Base-by-base conservation (phyloP, 2,888 invertebrate genomes). In the Drosophila eohydei region DNA sequence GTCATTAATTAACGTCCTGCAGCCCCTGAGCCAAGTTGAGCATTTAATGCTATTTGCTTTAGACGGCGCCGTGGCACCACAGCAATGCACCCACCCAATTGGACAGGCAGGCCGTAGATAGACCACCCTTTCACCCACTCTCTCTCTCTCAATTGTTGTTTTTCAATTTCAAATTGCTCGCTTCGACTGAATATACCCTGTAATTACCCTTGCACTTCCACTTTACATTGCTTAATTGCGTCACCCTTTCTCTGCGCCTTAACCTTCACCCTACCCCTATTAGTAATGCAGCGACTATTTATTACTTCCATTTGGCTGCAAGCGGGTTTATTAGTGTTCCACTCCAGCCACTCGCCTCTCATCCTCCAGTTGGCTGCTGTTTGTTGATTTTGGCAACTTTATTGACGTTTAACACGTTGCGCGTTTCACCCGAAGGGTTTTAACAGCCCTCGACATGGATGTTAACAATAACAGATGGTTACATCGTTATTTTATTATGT, bases 391-490 rank as follows among this genome's bases (percentile, higher is more conserved):
- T 88, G 69, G 76, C 89, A 88, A 82, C 73, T 84, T 84, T 85
- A 89, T 84, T 89, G 88, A 87, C 86, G 69, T 88, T 89, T 87
- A 89, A 88, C 89, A 88, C 89, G 74, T 86, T 77, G 64, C 58
- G 43, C 46, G 9, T n/a, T 34, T 44, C 36, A n/a, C 9, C 50
- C 26, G 46, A 61, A 69, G 70, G 75, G 79, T 52, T 75, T 61
- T 60, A 32, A 40, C 65, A 59, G 56, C 38, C 52, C 64, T 70
- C 12, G 9, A 50, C 61, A 43, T 50, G 52, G 46, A n/a, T 21
- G 58, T 71, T 72, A 78, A 68, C 66, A 78, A 68, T 68, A 89
- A 77, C 88, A 87, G 82, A 87, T 87, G 89, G 77, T 89, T 71
- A 77, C 85, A 89, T 73, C 69, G 75, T 77, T 80, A 59, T 57